phyloP scores from a whole-genome alignment of 2,888 invertebrate species.

The Heteropelma amictum region DNA sequence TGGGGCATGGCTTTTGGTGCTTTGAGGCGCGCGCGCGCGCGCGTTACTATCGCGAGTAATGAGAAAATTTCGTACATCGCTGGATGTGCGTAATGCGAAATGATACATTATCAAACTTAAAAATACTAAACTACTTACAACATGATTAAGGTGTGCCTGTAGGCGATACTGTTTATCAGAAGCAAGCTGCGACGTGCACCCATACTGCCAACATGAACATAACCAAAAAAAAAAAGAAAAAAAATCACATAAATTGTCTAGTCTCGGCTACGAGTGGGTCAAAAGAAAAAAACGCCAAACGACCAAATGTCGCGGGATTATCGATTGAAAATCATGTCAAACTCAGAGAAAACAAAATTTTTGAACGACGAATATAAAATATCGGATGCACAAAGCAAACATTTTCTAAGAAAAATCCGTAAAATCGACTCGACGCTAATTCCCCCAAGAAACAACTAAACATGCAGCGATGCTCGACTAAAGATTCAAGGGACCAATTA shows the following conservation, averaged over 20 bases:
- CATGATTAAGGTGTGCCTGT: conserved; percentile 84
- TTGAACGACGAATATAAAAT: background rate
- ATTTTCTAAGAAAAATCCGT: too few relatives aligned
- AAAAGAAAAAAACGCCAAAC: conserved; percentile 72
- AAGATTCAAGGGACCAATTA: background rate
- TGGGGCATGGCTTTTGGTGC: too few relatives aligned
- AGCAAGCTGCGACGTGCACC: conserved; percentile 85
- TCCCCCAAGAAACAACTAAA: background rate
- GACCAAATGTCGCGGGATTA: conserved; percentile 34
- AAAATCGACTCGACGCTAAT: background rate
- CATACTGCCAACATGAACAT: conserved; percentile 79
- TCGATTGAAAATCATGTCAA: conserved; percentile 46
- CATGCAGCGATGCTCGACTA: conserved; percentile 37
- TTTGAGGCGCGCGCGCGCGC: too few relatives aligned
- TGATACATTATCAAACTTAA: conserved; percentile 61
- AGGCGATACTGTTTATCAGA: conserved; percentile 86
- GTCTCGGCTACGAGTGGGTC: conserved; percentile 77
- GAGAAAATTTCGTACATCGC: too few relatives aligned
- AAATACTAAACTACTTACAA: conserved; percentile 82
- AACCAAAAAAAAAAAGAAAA: too few relatives aligned
- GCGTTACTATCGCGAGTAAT: too few relatives aligned
- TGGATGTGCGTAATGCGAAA: conserved; percentile 53
- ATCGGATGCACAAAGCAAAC: too few relatives aligned
- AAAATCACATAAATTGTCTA: conserved; percentile 74
- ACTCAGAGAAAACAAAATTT: conserved; percentile 10